Evolutionary conservation across 2,113 vertebrate genomes (phyloP).

Genomic region (Notiomystis cincta): DNA sequence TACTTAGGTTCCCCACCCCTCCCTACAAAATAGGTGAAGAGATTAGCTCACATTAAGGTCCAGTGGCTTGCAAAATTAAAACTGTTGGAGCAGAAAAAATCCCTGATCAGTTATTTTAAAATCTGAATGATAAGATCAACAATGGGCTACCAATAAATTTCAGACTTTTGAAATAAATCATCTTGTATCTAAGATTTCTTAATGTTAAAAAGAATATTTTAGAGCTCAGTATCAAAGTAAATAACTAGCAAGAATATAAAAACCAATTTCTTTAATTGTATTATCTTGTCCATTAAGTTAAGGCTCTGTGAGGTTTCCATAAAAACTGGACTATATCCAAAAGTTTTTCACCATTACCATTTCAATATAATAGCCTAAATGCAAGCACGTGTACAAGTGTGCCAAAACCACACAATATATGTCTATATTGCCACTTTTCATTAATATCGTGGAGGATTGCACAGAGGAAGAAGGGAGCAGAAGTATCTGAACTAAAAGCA

Average conservation of each 20-base stretch:
- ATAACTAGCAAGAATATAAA: not conserved
- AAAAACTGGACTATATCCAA: not conserved
- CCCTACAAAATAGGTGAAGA: slow-evolving; percentile 4
- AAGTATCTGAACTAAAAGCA: not conserved
- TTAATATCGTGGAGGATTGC: not conserved
- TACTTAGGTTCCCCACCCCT: not conserved
- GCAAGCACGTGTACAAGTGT: not conserved
- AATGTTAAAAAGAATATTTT: not conserved
- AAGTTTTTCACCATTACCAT: not conserved
- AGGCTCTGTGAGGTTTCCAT: not conserved
- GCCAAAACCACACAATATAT: not conserved
- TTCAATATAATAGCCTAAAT: not conserved
- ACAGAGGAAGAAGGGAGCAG: not conserved
- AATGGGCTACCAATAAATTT: slow-evolving; percentile 5
- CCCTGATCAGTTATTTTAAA: slow-evolving; percentile 56
- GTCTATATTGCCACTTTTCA: not conserved
- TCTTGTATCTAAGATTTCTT: not conserved
- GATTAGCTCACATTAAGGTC: slow-evolving; percentile 62
- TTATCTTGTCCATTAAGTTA: not conserved
- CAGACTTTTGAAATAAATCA: not conserved
- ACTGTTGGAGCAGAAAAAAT: slow-evolving; percentile 52
- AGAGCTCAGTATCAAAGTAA: not conserved
- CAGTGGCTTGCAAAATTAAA: slow-evolving; percentile 71
- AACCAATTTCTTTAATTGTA: not conserved
- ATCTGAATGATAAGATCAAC: slow-evolving; percentile 51